Evolutionary conservation across 2,888 invertebrate species (phyloP).

Genomic region (Microctonus hyperodae): DNA sequence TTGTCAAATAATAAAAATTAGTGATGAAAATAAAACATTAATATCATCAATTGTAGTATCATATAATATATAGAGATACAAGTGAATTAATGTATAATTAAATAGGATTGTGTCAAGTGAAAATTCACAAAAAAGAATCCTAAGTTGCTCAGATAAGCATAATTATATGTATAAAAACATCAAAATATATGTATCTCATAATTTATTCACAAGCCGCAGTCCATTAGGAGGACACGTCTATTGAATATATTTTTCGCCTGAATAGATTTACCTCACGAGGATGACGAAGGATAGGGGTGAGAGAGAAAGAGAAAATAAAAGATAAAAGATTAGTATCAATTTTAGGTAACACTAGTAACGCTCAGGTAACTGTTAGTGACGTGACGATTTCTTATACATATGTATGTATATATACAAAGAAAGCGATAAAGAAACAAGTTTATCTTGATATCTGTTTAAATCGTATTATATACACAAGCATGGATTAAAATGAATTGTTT

Average conservation of each 20-base stretch:
- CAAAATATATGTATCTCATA: background rate
- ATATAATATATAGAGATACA: background rate
- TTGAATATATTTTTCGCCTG: conserved; percentile 16
- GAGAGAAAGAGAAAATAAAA: background rate
- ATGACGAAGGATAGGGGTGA: background rate
- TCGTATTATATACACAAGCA: background rate
- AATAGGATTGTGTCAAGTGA: conserved; percentile 15
- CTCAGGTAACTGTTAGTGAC: conserved; percentile 50
- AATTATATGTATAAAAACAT: background rate
- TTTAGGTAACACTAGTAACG: conserved; percentile 48
- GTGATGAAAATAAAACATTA: background rate
- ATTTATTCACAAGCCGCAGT: conserved; percentile 8
- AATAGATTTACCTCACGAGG: background rate
- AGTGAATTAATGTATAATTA: background rate
- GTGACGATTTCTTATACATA: conserved; percentile 47
- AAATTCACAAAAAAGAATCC: conserved; percentile 17
- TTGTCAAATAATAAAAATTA: background rate
- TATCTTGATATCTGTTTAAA: conserved; percentile 2
- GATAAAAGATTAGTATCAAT: conserved; percentile 42
- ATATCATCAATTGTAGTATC: no score
- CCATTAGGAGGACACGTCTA: conserved; percentile 14
- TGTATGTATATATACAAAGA: conserved; percentile 35
- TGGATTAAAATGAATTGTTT: background rate
- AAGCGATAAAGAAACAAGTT: conserved; percentile 6
- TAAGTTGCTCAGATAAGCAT: background rate